Evolutionary conservation across 2,113 vertebrate genomes (phyloP), one percentile per base, ranked within the genome.

Genomic region (Chrysochloris asiatica): DNA sequence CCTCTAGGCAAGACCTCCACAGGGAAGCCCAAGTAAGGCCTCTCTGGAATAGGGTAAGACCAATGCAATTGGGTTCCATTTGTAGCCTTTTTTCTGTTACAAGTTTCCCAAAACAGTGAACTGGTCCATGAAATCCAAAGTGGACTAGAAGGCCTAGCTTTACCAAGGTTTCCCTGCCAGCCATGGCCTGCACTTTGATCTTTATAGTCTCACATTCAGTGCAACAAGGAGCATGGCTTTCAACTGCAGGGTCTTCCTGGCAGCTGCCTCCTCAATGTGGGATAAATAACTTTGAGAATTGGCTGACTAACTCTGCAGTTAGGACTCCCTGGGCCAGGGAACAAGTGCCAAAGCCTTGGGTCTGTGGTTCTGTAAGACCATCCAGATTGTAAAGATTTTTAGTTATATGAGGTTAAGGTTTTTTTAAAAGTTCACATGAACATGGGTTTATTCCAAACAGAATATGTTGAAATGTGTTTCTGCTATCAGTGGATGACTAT

Each of bases 1-100:
- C 50, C 88, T 14, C 81, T 76, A 36, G 59, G 5, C 22, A 95
- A 94, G 63, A 16, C 45, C 54, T 21, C 54, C 10, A 10, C 50
- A 13, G 45, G 83, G 78, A 96, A 73, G 30, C 9, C 90, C 82
- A 97, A 85, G 97, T 97, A 95, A 96, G 94, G 36, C 56, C 87
- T 8, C 22, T 21, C 19, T 65, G 41, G 33, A 28, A 14, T 50
- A 61, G 30, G 67, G 3, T 28, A 30, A 47, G 45, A 4, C 4
- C 13, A 30, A 14, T 19, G 59, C 17, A 4, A 7, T 28, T 47
- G 50, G 6, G 2, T 61, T 73, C 45, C 36, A 4, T 75, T 38
- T 59, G 11, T 12, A 79, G 43, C 9, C 41, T 43, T 47, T 22
- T 86, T 77, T 76, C 54, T 65, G 41, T 65, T 19, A 28, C 5